Percentiles rank a stretch among this genome's conserved stretches.
Conservation (phyloP, 2,113 vertebrate genomes). For the Toxostoma redivivum region DNA sequence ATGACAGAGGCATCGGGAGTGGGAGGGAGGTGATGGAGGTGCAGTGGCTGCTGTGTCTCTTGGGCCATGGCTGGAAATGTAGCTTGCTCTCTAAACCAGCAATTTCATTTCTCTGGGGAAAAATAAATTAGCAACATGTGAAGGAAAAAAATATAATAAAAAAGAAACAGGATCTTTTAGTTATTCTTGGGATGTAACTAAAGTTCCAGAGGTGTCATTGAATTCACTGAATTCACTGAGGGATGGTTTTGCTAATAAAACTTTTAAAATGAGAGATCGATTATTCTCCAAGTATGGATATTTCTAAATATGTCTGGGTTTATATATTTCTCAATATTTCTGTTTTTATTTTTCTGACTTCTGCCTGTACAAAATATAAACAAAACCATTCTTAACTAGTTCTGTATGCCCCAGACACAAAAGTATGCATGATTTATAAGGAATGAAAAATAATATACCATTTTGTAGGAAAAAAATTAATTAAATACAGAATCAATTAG, state of each 20-base stretch:
- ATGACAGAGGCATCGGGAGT: too few species aligned
- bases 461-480: not conserved
- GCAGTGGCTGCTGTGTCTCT: not conserved
- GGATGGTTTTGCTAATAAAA: not conserved
- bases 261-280: not conserved
- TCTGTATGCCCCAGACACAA: not conserved
- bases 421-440: not conserved
- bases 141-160: not conserved
- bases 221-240: not conserved
- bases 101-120: not conserved
- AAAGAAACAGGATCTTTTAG: not conserved
- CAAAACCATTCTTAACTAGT: not conserved
- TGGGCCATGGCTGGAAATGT: not conserved
- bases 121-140: not conserved
- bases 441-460: not conserved
- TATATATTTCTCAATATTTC: constrained; percentile 38
- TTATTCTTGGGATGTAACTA: not conserved
- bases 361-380: not conserved
- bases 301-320: constrained; percentile 27
- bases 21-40: not conserved
- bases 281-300: not conserved
- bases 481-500: not conserved
- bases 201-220: not conserved
- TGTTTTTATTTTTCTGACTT: constrained; percentile 46
- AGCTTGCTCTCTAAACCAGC: not conserved